phyloP scores from a whole-genome alignment of 2,113 vertebrate genomes.

The Caracal caracal region DNA sequence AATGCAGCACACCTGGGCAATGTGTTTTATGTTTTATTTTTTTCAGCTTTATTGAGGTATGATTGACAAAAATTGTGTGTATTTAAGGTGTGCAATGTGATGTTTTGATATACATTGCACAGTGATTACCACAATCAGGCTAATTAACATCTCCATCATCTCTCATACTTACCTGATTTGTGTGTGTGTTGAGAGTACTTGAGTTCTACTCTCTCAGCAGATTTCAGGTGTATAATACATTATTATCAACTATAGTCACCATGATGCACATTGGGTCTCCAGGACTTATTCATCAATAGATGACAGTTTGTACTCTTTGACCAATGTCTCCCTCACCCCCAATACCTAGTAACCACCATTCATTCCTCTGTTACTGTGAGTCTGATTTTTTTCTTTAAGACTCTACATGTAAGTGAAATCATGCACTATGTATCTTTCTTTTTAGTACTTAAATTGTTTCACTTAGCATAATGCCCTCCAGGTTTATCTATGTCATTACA shows the following conservation, averaged over 20 bases:
- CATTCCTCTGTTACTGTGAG: neutral
- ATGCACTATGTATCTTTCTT: neutral
- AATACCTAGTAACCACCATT: neutral
- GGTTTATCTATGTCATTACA: neutral
- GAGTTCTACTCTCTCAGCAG: neutral
- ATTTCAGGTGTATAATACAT: neutral
- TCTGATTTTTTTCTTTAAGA: neutral
- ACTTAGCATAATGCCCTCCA: neutral
- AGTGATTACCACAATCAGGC: neutral
- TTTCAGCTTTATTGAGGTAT: neutral
- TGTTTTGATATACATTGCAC: neutral
- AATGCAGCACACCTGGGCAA: neutral
- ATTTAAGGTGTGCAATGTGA: neutral
- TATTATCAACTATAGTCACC: neutral
- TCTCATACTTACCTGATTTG: neutral
- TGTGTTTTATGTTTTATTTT: neutral
- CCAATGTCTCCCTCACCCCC: too few relatives aligned
- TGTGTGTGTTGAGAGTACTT: neutral
- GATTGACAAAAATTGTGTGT: neutral
- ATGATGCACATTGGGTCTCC: neutral
- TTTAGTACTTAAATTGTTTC: neutral
- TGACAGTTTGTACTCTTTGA: neutral
- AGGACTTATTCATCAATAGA: neutral
- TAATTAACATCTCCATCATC: neutral
- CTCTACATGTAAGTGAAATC: neutral